Conservation (phyloP, 2,888 invertebrate species). For the Erebia palarica region DNA sequence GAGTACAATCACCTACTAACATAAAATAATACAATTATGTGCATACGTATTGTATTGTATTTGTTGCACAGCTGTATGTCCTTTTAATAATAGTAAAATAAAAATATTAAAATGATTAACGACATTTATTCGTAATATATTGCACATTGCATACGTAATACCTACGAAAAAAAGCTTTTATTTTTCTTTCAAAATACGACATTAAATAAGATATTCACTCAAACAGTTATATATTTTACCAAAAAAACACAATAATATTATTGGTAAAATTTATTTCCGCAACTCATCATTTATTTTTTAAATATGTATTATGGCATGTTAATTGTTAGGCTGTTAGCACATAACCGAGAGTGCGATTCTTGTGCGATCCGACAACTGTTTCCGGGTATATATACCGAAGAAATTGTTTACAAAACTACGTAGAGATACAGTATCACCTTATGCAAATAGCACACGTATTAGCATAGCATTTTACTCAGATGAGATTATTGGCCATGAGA, state of each 20-base stretch:
- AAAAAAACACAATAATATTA: too few relatives aligned
- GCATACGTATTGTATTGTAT: too few relatives aligned
- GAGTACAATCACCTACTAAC: conserved; percentile 7
- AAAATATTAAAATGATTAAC: not conserved
- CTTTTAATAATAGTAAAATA: not conserved
- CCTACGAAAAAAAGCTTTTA: not conserved
- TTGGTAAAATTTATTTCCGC: too few relatives aligned
- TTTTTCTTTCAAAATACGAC: not conserved
- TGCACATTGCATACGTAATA: not conserved
- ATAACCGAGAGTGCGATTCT: not conserved
- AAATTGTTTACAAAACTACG: not conserved
- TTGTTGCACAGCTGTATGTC: not conserved
- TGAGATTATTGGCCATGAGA: conserved; percentile 2
- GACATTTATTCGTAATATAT: not conserved
- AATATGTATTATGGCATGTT: too few relatives aligned
- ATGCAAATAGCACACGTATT: not conserved
- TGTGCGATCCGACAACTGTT: not conserved
- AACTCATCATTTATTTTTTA: too few relatives aligned
- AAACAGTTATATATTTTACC: not conserved
- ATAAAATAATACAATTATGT: not conserved
- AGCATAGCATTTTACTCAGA: not conserved
- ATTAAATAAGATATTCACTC: not conserved
- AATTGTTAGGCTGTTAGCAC: too few relatives aligned
- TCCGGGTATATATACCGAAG: not conserved
- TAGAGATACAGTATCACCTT: not conserved